Evolutionary conservation across 1,140 invertebrate species (phyloP).

Genomic region (Microplitis demolitor): DNA sequence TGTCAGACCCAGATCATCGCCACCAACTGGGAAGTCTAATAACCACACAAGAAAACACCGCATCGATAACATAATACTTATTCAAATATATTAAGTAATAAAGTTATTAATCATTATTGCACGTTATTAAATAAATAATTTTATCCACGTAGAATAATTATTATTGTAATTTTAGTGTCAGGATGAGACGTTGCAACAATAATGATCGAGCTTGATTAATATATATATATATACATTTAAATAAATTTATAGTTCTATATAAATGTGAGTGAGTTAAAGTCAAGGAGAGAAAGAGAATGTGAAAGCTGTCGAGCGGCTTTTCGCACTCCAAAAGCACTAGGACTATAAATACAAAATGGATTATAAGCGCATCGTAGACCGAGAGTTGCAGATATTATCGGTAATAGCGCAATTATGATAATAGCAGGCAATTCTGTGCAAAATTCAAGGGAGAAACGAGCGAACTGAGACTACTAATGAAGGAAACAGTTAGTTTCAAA

Average conservation of each 20-base stretch:
- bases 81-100: conserved; percentile 22
- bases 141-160: neutral
- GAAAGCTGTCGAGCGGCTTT: conserved; percentile 35
- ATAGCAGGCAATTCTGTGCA: conserved; percentile 60
- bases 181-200: neutral
- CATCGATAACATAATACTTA: neutral
- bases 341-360: conserved; percentile 58
- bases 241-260: neutral
- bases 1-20: conserved; percentile 47
- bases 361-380: conserved; percentile 36
- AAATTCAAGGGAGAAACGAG: conserved; percentile 50
- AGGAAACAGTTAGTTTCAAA: conserved; percentile 64
- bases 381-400: conserved; percentile 56
- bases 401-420: conserved; percentile 63
- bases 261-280: neutral
- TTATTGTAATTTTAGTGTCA: too few species aligned
- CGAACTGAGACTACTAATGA: conserved; percentile 63
- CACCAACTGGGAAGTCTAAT: conserved; percentile 45
- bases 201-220: neutral
- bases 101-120: conserved; percentile 17
- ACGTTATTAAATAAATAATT: too few species aligned
- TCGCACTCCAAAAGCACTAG: conserved; percentile 50
- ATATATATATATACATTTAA: neutral
- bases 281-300: neutral
- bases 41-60: conserved; percentile 21